Percentiles rank a stretch among this genome's conserved stretches.
Evolutionary conservation across 2,888 invertebrate species (phyloP).

Genomic region (Catotricha subobsoleta): DNA sequence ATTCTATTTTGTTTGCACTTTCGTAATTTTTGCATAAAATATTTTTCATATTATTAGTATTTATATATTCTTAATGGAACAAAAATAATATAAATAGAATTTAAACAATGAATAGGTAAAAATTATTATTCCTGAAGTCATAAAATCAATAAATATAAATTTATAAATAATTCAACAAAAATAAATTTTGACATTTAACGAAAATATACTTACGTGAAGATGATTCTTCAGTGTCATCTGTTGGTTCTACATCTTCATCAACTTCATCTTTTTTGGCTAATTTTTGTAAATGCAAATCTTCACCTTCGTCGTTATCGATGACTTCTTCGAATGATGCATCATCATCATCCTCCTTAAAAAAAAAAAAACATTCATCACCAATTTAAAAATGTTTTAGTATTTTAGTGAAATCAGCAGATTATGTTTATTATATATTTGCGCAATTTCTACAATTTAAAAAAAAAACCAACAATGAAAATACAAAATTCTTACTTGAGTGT

Average conservation of each 20-base stretch:
- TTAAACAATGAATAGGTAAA: neutral
- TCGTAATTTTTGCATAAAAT: neutral
- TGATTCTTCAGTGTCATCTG: slow-evolving; percentile 5
- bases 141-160: neutral
- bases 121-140: no score
- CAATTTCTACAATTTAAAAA: no score
- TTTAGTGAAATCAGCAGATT: no score
- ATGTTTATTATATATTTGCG: no score
- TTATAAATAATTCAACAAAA: slow-evolving; percentile 5
- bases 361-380: no score
- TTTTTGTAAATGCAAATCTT: slow-evolving; percentile 18
- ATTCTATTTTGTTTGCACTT: neutral
- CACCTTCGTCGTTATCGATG: slow-evolving; percentile 25
- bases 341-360: neutral
- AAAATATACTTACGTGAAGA: slow-evolving; percentile 16
- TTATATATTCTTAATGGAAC: neutral
- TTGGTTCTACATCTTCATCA: slow-evolving; percentile 12
- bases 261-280: slow-evolving; percentile 21
- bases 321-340: slow-evolving; percentile 21
- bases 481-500: neutral
- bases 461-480: neutral
- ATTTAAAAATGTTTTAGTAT: no score
- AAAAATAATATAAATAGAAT: neutral
- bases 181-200: neutral
- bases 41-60: slow-evolving; percentile 1